These are phyloP conservation scores for Phalacrocorax pelagicus DNA, from an alignment of 2,113 vertebrate genomes.

Conservation along the genomic window DNA sequence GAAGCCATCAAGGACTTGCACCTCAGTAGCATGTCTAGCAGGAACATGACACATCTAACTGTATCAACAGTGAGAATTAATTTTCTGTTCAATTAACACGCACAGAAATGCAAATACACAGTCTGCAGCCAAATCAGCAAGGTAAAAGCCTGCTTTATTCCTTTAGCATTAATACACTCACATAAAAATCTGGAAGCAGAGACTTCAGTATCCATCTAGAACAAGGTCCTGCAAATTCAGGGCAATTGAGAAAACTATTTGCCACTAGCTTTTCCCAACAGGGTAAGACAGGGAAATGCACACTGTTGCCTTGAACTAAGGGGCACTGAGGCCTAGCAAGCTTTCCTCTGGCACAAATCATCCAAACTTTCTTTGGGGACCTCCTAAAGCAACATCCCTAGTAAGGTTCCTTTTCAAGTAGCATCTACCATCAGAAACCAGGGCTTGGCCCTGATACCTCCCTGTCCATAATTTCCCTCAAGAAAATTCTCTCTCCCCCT, in stretches of 20 bases:
- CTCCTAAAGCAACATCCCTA: neutral
- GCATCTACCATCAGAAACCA: neutral
- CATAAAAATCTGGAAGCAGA: neutral
- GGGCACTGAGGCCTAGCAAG: neutral
- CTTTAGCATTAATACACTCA: neutral
- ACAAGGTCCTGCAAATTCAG: neutral
- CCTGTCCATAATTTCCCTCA: neutral
- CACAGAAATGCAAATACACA: neutral
- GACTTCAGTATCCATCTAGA: neutral
- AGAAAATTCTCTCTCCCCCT: neutral
- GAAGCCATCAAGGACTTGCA: neutral
- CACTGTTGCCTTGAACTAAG: neutral
- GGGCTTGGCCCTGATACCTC: neutral
- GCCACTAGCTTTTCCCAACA: neutral
- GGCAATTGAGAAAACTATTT: neutral
- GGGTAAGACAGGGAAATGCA: neutral
- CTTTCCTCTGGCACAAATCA: neutral
- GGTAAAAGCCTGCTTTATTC: neutral
- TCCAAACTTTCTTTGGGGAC: neutral
- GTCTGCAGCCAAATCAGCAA: neutral
- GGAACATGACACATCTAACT: neutral
- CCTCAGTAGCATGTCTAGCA: neutral
- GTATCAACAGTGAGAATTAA: neutral
- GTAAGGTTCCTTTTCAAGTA: neutral
- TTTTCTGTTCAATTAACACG: neutral